A percentile compares a stretch with the other conserved stretches of the same genome.
phyloP scores from a whole-genome alignment of 2,888 invertebrate genomes.

The Troides helena region DNA sequence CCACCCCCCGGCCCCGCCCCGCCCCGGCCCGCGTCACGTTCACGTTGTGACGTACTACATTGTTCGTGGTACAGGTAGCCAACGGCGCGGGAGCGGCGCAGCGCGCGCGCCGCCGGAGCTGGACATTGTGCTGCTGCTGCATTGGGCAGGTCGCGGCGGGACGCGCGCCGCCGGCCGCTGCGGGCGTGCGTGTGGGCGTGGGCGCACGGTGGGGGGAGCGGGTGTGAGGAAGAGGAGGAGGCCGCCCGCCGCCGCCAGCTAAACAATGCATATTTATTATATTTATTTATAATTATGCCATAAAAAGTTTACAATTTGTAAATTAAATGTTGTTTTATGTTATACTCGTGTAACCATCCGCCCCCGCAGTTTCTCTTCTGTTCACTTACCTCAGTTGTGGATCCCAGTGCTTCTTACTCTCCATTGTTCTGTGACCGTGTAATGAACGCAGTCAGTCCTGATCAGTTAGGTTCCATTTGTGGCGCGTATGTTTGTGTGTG shows the following conservation, averaged over 20 bases:
- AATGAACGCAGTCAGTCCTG: neutral
- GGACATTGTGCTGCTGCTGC: conserved; percentile 4
- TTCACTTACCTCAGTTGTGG: neutral
- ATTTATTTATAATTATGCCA: conserved; percentile 69
- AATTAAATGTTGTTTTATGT: conserved; percentile 58
- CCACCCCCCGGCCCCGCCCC: too few relatives aligned
- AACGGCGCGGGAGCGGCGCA: conserved; percentile 43
- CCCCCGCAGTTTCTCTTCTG: neutral
- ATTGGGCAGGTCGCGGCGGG: conserved; percentile 19
- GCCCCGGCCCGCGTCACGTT: too few relatives aligned
- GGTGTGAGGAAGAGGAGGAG: too few relatives aligned
- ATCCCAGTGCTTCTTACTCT: conserved; percentile 16
- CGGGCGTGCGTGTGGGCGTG: too few relatives aligned
- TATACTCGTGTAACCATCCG: conserved; percentile 42
- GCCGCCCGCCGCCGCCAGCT: conserved; percentile 21
- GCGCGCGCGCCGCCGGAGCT: conserved; percentile 23
- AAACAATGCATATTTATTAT: conserved; percentile 65
- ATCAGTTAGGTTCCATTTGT: too few relatives aligned
- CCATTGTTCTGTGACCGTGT: neutral
- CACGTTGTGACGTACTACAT: too few relatives aligned
- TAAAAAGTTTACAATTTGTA: conserved; percentile 67
- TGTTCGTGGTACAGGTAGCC: conserved; percentile 51
- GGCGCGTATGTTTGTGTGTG: too few relatives aligned
- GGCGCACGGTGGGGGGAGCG: too few relatives aligned
- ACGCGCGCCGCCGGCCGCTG: neutral